Evolutionary conservation across 2,888 invertebrate genomes (phyloP).

Genomic region (Labia minor): DNA sequence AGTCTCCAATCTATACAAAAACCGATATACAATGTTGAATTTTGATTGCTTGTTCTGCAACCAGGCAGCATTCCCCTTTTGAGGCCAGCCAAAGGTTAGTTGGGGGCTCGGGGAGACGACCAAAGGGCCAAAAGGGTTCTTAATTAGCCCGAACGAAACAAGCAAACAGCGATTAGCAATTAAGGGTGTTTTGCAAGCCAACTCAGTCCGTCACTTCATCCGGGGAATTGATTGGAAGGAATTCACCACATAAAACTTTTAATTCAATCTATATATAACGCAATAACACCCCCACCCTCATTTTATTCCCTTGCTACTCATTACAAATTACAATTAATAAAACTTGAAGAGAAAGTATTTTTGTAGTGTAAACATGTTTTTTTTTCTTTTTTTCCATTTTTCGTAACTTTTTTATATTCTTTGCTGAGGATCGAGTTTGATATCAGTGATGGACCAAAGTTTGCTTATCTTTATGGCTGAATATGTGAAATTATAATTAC

Average conservation of each 20-base stretch:
- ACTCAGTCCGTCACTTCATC: not conserved
- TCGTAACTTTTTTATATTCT: no score
- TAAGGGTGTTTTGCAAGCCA: slow-evolving; percentile 8
- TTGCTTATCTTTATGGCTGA: no score
- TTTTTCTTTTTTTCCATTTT: no score
- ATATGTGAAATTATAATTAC: no score
- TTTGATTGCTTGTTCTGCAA: slow-evolving; percentile 8
- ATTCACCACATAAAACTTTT: not conserved
- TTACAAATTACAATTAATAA: no score
- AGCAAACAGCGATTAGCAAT: slow-evolving; percentile 7
- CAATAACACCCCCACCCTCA: no score
- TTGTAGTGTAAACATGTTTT: no score
- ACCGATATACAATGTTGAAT: slow-evolving; percentile 4
- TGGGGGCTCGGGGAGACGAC: not conserved
- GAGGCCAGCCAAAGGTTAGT: not conserved
- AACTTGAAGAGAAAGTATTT: no score
- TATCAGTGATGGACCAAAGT: no score
- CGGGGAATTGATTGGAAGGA: not conserved
- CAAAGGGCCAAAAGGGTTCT: slow-evolving; percentile 7
- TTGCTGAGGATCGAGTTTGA: no score
- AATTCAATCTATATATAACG: not conserved
- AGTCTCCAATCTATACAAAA: not conserved
- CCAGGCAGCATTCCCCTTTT: not conserved
- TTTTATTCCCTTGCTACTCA: no score
- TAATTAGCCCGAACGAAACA: slow-evolving; percentile 13